Evolutionary conservation across 2,113 vertebrate species (phyloP), one percentile per base, ranked within the genome.

Genomic region (Elachura formosa): DNA sequence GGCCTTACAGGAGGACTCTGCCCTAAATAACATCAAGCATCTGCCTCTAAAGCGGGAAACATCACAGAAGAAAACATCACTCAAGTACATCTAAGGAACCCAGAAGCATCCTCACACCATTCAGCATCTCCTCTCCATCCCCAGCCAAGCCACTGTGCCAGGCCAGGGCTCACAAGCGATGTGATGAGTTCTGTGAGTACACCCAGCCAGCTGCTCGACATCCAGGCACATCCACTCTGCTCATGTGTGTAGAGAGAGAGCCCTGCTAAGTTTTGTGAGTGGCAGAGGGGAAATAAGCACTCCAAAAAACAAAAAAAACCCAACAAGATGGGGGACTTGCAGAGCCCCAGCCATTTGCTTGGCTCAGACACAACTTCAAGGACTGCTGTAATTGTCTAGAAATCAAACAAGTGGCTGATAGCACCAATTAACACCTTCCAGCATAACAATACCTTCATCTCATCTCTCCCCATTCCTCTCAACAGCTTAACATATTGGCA

Each of bases 361-460:
- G 69, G 85, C 85, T 92, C 66, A 88, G 90, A 66, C 79, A 67
- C 82, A 77, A 85, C 92, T 95, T 95, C 85, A 96, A 95, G 88
- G 92, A 55, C 84, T 64, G 79, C 46, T n/a, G 90, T 90, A 92
- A 93, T 87, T 88, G 86, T 93, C 91, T 94, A 90, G 90, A 93
- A 96, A 92, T 92, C 93, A 92, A 96, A 93, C 95, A 95, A 95
- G 94, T 93, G 94, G 90, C 78, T 93, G 93, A 96, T 93, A 97
- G 93, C 93, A 84, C 89, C 93, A 95, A 94, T 97, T 97, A 94
- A 90, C 94, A 96, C 95, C 95, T 96, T 84, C 80, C 86, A 94
- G 94, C 61, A 90, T 92, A 95, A 97, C 92, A 96, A 97, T 95
- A 95, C 94, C 93, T 95, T 96, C 96, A 96, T 89, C 89, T 76